A percentile compares a stretch with the other conserved stretches of the same genome.
Evolutionary conservation across 35 echinoderm and acorn worm genomes (phyloP).

Genomic region (Patiria miniata): DNA sequence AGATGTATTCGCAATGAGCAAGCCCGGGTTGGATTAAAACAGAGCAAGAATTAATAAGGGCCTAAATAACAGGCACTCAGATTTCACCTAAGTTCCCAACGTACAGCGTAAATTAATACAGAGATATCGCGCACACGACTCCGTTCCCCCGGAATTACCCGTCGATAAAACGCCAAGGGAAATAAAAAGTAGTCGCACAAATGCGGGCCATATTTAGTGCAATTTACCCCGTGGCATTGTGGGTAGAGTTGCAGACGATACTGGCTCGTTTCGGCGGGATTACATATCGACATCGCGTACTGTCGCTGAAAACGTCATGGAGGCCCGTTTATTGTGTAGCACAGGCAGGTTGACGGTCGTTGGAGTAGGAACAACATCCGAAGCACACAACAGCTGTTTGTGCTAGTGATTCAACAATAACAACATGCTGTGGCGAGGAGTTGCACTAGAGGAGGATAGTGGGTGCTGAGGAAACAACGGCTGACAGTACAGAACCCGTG

Average conservation of each 20-base stretch:
- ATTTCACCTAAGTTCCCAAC: too few species aligned
- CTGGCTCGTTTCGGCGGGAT: constrained; percentile 22
- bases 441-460: not conserved
- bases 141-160: not conserved
- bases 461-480: not conserved
- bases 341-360: too few species aligned
- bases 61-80: too few species aligned
- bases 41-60: too few species aligned
- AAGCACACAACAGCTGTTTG: not conserved
- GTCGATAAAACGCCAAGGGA: constrained; percentile 14
- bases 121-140: too few species aligned
- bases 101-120: too few species aligned
- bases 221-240: constrained; percentile 11
- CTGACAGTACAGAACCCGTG: not conserved
- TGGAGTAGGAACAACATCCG: too few species aligned
- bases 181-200: constrained; percentile 11
- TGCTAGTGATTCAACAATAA: not conserved
- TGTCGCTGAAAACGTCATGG: not conserved
- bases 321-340: not conserved
- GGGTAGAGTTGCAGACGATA: constrained; percentile 27
- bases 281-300: constrained; percentile 4
- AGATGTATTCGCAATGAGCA: too few species aligned
- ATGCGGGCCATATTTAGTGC: constrained; percentile 3
- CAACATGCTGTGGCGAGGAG: not conserved
- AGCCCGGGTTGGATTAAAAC: too few species aligned